Evolutionary conservation across 2,888 invertebrate species (phyloP).

Genomic region (Euzetes globulus): DNA sequence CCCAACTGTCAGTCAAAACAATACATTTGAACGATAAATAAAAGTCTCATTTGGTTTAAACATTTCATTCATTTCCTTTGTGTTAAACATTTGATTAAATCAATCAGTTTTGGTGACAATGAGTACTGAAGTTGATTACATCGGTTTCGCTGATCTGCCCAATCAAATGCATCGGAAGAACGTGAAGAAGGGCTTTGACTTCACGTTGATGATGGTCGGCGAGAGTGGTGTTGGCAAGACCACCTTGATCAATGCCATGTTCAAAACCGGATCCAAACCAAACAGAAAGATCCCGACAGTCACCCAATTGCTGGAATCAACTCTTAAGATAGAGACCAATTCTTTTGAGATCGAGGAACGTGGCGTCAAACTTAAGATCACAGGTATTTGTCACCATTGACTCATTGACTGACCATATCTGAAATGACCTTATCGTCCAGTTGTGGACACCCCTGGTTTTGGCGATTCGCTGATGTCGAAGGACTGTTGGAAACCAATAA

Average conservation of each 20-base stretch:
- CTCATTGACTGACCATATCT: neutral
- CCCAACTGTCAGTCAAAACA: no score
- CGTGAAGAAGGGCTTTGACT: conserved; percentile 95
- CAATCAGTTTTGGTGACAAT: neutral
- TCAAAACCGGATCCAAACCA: conserved; percentile 65
- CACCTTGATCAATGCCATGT: conserved; percentile 87
- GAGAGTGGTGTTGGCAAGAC: conserved; percentile 64
- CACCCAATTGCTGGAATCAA: conserved; percentile 47
- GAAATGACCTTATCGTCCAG: neutral
- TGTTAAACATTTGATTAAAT: no score
- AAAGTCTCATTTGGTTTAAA: no score
- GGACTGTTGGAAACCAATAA: conserved; percentile 64
- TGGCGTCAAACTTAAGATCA: conserved; percentile 82
- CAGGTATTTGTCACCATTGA: conserved; percentile 51
- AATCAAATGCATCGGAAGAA: conserved; percentile 96
- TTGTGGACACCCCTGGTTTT: conserved; percentile 89
- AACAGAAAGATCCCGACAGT: conserved; percentile 31
- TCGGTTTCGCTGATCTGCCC: conserved; percentile 88
- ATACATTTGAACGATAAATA: no score
- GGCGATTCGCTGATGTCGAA: conserved; percentile 92
- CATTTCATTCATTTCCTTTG: no score
- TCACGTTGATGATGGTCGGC: conserved; percentile 81
- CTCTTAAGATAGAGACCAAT: conserved; percentile 86
- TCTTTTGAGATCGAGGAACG: conserved; percentile 94
- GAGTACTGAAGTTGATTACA: conserved; percentile 53